These are phyloP conservation scores for Aepyceros melampus DNA, from an alignment of 2,113 vertebrate genomes.

Conservation along the genomic window DNA sequence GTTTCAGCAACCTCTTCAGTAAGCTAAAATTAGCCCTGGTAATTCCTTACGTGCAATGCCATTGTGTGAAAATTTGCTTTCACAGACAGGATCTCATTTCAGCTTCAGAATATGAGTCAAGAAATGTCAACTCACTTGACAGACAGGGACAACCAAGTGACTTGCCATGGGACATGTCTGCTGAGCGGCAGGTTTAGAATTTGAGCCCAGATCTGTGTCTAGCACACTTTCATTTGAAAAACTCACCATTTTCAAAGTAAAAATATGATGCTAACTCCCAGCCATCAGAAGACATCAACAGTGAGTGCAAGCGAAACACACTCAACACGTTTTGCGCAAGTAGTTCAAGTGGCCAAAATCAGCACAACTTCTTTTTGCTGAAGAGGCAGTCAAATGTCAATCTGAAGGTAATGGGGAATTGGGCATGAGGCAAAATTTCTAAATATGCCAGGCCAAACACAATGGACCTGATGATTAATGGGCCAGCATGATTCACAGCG, in stretches of 20 bases:
- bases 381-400: conserved; percentile 67
- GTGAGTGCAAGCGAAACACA: background rate
- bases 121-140: background rate
- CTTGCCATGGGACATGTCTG: background rate
- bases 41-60: background rate
- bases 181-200: background rate
- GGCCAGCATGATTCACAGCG: conserved; percentile 79
- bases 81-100: background rate
- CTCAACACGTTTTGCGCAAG: background rate
- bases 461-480: conserved; percentile 75
- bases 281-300: background rate
- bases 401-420: conserved; percentile 68
- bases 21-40: background rate
- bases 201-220: background rate
- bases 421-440: conserved; percentile 76
- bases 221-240: background rate
- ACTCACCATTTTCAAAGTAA: background rate
- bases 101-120: background rate
- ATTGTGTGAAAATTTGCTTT: background rate
- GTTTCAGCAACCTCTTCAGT: background rate
- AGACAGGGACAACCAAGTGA: background rate
- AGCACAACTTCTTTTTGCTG: conserved; percentile 31
- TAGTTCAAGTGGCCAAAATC: background rate
- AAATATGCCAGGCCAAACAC: conserved; percentile 78
- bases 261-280: background rate